phyloP scores from a whole-genome alignment of 2,888 invertebrate species.

The Sisyra nigra region DNA sequence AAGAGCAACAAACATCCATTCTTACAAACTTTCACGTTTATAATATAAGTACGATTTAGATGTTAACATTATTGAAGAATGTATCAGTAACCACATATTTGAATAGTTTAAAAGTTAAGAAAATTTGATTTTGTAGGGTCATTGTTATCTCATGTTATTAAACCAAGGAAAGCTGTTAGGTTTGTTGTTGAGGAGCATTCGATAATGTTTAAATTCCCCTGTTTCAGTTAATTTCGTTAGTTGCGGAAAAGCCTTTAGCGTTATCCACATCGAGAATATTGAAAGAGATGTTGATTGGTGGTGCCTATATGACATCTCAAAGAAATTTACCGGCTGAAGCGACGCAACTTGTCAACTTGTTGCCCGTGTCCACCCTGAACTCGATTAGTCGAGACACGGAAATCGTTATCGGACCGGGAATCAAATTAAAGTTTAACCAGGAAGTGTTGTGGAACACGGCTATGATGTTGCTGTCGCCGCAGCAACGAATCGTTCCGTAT shows the following conservation, averaged over 20 bases:
- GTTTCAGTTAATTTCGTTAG: constrained; percentile 39
- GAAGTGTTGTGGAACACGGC: constrained; percentile 67
- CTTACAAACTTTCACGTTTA: too few species aligned
- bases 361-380: constrained; percentile 52
- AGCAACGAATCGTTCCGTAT: constrained; percentile 70
- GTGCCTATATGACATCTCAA: constrained; percentile 52
- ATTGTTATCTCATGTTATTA: too few species aligned
- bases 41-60: too few species aligned
- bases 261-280: constrained; percentile 49
- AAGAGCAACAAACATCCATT: too few species aligned
- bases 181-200: not conserved
- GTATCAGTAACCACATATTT: too few species aligned
- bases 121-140: too few species aligned
- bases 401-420: constrained; percentile 34
- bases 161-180: too few species aligned
- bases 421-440: constrained; percentile 41
- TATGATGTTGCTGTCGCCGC: constrained; percentile 69
- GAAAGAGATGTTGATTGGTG: constrained; percentile 67
- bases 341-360: constrained; percentile 42
- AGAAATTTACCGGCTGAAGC: constrained; percentile 60
- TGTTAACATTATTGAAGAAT: too few species aligned
- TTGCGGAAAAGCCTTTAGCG: constrained; percentile 41
- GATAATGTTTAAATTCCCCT: not conserved
- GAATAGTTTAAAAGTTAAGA: too few species aligned
- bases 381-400: constrained; percentile 37